Evolutionary conservation across 2,888 invertebrate species (phyloP).

Genomic region (Dynastes hyllus): DNA sequence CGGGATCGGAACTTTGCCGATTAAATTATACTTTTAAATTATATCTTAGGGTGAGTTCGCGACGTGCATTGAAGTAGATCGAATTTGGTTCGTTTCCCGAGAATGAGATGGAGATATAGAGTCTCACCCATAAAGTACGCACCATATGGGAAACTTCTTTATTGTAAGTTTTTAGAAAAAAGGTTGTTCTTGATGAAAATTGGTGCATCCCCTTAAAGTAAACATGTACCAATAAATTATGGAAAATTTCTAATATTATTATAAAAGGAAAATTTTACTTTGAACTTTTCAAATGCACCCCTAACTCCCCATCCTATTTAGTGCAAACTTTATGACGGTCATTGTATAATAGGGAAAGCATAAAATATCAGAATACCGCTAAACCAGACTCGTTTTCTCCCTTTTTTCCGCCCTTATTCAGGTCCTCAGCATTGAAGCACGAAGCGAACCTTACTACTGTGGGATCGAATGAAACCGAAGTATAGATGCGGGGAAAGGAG

Average conservation of each 20-base stretch:
- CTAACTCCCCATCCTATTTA: no score
- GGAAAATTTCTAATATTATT: no score
- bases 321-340: not conserved
- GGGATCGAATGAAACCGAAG: no score
- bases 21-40: slow-evolving; percentile 61
- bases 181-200: no score
- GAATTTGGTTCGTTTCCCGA: slow-evolving; percentile 1
- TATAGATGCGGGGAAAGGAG: not conserved
- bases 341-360: not conserved
- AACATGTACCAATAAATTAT: no score
- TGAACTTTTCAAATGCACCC: no score
- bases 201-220: no score
- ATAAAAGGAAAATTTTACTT: no score
- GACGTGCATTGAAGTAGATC: slow-evolving; percentile 1
- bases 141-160: no score
- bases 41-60: slow-evolving; percentile 44
- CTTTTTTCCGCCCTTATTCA: not conserved
- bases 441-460: not conserved
- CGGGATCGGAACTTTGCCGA: slow-evolving; percentile 57
- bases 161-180: no score
- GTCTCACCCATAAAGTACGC: no score
- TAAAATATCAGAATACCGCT: not conserved
- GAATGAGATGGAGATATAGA: not conserved
- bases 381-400: not conserved
- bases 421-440: not conserved